Evolutionary conservation across 2,797 vertebrate species (phyloP).

Genomic region (Melanogrammus aeglefinus): DNA sequence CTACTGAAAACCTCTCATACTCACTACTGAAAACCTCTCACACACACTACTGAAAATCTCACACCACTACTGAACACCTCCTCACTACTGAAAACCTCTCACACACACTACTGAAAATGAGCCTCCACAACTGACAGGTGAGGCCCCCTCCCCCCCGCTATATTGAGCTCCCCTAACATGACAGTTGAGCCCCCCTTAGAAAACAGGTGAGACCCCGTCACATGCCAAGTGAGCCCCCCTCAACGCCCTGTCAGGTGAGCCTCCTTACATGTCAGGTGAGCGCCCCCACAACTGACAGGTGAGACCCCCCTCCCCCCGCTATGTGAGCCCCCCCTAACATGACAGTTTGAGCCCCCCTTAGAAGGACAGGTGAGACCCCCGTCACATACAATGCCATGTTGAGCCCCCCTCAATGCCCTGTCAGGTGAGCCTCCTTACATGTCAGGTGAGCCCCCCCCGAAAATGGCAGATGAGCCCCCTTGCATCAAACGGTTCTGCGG

Average conservation of each 20-base stretch:
- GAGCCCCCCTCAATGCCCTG: slow-evolving; percentile 21
- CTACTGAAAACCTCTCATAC: no score
- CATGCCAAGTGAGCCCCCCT: neutral
- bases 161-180: neutral
- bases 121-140: no score
- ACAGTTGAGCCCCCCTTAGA: neutral
- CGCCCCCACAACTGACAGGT: neutral
- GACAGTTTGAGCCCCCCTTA: slow-evolving; percentile 80
- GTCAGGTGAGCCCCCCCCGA: neutral
- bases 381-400: slow-evolving; percentile 68
- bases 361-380: neutral
- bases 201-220: neutral
- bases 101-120: no score
- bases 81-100: no score
- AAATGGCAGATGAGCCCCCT: neutral
- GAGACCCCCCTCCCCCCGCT: neutral
- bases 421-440: neutral
- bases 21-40: no score
- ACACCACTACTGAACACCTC: no score
- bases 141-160: neutral
- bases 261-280: neutral
- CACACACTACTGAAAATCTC: no score
- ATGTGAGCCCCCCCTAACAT: slow-evolving; percentile 71
- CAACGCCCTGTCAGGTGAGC: neutral
- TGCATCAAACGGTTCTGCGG: no score